Conservation (phyloP, 2,888 invertebrate species). For the Lumbricus terrestris region DNA sequence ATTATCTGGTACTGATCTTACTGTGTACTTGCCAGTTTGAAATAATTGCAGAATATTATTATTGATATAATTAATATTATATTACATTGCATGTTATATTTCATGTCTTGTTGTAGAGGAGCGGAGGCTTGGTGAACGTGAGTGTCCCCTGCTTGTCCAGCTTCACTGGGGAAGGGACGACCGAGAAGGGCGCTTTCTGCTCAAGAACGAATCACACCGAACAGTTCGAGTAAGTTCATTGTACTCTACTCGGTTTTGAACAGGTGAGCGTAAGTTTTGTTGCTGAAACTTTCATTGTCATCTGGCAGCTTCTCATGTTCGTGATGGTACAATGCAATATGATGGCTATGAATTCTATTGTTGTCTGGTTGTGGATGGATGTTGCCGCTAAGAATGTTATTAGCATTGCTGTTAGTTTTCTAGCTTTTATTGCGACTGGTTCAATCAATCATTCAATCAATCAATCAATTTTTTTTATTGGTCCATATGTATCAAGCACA, state of each 20-base stretch:
- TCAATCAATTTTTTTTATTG: too few relatives aligned
- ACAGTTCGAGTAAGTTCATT: constrained; percentile 37
- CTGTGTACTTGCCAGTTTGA: too few relatives aligned
- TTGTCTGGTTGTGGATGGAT: not conserved
- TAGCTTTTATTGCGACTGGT: not conserved
- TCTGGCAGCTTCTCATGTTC: not conserved
- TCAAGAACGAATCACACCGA: constrained; percentile 66
- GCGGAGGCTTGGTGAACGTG: constrained; percentile 81
- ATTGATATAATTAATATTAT: not conserved
- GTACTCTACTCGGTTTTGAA: not conserved
- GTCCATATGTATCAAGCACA: too few relatives aligned
- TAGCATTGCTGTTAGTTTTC: not conserved
- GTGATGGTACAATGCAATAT: not conserved
- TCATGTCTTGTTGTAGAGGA: constrained; percentile 69
- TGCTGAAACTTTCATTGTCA: not conserved
- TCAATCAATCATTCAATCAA: too few relatives aligned
- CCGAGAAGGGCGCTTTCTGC: constrained; percentile 91
- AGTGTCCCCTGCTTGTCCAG: constrained; percentile 93
- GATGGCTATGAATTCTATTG: not conserved
- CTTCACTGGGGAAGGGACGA: constrained; percentile 99
- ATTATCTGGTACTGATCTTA: too few relatives aligned
- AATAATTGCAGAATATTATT: too few relatives aligned
- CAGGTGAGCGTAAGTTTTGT: not conserved
- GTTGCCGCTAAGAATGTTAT: not conserved
- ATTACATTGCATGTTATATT: not conserved